Percentiles rank a stretch among this genome's conserved stretches.
Conservation (phyloP, 37 sponge, comb jelly and placozoan genomes). For the Amphimedon queenslandica region DNA sequence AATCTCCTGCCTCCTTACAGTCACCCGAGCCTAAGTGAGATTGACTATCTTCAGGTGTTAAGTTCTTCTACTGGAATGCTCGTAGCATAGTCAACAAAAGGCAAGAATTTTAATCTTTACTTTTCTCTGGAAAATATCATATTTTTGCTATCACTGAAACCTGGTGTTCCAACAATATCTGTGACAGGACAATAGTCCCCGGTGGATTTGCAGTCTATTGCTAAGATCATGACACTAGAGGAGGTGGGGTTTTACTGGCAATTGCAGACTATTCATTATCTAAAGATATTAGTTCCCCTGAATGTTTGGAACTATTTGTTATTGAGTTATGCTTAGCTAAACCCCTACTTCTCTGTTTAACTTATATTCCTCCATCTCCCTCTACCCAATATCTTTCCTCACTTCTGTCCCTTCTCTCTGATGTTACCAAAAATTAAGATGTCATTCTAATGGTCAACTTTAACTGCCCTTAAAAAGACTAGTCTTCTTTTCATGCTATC, state of each 20-base stretch:
- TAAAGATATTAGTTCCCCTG: slow-evolving; percentile 6
- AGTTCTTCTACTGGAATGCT: too few species aligned
- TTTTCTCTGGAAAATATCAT: too few species aligned
- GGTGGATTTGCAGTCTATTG: slow-evolving; percentile 11
- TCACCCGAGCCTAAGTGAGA: too few species aligned
- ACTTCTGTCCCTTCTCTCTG: neutral
- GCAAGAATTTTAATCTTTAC: too few species aligned
- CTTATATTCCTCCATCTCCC: slow-evolving; percentile 20
- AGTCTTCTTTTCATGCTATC: slow-evolving; percentile 3
- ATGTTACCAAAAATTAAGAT: neutral
- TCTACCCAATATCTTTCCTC: neutral
- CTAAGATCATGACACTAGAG: slow-evolving; percentile 22
- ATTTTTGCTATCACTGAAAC: slow-evolving; percentile 27
- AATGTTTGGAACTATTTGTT: slow-evolving; percentile 15
- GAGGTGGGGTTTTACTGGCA: slow-evolving; percentile 37
- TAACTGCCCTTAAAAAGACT: slow-evolving; percentile 27
- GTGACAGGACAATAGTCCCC: slow-evolving; percentile 22
- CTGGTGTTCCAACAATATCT: slow-evolving; percentile 11
- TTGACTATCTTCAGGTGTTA: too few species aligned
- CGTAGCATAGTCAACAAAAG: too few species aligned
- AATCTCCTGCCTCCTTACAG: too few species aligned
- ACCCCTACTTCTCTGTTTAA: neutral
- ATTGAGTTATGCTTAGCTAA: neutral
- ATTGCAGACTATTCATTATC: slow-evolving; percentile 3
- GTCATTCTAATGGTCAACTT: slow-evolving; percentile 37